Evolutionary conservation across 1,140 invertebrate genomes (phyloP).

Genomic region (Ectropis grisescens): DNA sequence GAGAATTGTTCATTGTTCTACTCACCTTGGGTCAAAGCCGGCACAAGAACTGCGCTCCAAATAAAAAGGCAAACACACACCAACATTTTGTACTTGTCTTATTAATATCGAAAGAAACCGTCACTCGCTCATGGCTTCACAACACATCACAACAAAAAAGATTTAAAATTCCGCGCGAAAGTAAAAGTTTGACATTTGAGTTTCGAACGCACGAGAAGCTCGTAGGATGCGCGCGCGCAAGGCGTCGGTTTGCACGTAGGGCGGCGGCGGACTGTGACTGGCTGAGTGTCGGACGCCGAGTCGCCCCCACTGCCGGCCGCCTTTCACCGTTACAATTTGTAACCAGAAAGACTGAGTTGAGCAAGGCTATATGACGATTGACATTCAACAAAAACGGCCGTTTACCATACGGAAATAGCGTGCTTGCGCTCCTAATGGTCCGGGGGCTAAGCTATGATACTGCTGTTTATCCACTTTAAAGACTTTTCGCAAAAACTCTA

Average conservation of each 20-base stretch:
- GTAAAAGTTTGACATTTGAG: constrained; percentile 49
- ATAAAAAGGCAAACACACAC: constrained; percentile 45
- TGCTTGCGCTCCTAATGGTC: too few species aligned
- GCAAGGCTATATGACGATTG: constrained; percentile 62
- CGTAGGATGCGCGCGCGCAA: constrained; percentile 10
- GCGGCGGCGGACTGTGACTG: constrained; percentile 26
- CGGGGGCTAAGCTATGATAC: too few species aligned
- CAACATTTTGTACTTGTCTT: constrained; percentile 51
- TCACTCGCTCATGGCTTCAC: constrained; percentile 41
- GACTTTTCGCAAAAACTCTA: too few species aligned
- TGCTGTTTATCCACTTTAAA: too few species aligned
- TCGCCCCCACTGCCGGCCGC: constrained; percentile 36
- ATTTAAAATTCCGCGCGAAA: constrained; percentile 35
- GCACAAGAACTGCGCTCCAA: constrained; percentile 48
- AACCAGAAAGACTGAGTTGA: constrained; percentile 48
- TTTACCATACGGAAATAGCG: constrained; percentile 41
- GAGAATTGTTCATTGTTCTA: constrained; percentile 40
- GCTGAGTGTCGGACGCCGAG: constrained; percentile 17
- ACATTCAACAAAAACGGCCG: constrained; percentile 56
- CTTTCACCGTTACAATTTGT: constrained; percentile 65
- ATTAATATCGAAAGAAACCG: constrained; percentile 16
- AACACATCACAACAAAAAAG: constrained; percentile 20
- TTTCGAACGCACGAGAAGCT: constrained; percentile 14
- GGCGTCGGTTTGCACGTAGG: constrained; percentile 23
- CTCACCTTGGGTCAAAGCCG: constrained; percentile 55